phyloP scores from a whole-genome alignment of 37 sponge, comb jelly and placozoan genomes.

The Diacarnus erythraeanus region DNA sequence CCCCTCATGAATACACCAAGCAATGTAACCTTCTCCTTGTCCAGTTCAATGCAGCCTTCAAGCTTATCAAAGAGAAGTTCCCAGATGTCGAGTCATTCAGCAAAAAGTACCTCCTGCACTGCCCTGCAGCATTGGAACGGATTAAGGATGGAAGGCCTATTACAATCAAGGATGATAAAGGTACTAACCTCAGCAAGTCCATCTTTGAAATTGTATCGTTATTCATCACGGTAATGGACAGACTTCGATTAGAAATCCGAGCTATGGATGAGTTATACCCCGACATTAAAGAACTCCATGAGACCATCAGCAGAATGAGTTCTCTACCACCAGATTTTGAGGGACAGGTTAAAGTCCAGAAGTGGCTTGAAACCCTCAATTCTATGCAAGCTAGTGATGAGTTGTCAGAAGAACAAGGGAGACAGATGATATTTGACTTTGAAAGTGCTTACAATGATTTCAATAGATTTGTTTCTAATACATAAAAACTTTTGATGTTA shows the following conservation, averaged over 20 bases:
- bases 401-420: constrained; percentile 84
- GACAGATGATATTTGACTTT: constrained; percentile 97
- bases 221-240: constrained; percentile 93
- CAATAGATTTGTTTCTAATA: constrained; percentile 66
- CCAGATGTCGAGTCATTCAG: constrained; percentile 73
- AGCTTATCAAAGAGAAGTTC: constrained; percentile 83
- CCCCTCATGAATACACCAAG: constrained; percentile 84
- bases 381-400: constrained; percentile 90
- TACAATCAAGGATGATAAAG: constrained; percentile 84
- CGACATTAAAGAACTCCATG: constrained; percentile 87
- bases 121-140: constrained; percentile 93
- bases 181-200: constrained; percentile 83
- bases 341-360: constrained; percentile 73
- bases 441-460: constrained; percentile 91
- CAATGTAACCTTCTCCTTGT: constrained; percentile 86
- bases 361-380: constrained; percentile 83
- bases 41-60: constrained; percentile 95
- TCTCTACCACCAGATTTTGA: constrained; percentile 76
- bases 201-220: constrained; percentile 94
- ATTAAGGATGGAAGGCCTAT: constrained; percentile 94
- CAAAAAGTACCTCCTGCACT: constrained; percentile 83
- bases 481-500: not conserved
- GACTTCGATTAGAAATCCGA: constrained; percentile 76
- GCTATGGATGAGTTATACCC: constrained; percentile 96
- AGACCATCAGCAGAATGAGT: constrained; percentile 82